Base-by-base conservation (phyloP, 2,888 invertebrate genomes). In the Corythucha ciliata region DNA sequence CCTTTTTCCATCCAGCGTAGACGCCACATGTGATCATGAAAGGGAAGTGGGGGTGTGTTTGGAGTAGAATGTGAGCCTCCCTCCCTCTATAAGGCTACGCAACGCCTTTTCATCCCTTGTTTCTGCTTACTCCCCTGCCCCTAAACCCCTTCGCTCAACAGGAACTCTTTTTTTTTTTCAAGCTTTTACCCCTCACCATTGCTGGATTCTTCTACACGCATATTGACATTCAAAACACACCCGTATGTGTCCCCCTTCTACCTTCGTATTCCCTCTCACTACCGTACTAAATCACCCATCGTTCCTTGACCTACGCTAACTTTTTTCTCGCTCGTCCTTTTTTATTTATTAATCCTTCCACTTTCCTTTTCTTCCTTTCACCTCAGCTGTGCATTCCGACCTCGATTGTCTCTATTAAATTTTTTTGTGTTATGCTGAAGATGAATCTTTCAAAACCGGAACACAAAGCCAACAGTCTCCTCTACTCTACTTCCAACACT, bases 71-170 rank as follows among this genome's bases (percentile, higher is more conserved):
- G 39, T 21, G 22, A 39, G 14, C 39, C 24, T 24, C 14, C 14
- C 22, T 22, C 4, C 6, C 37, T 25, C 22, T 39, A 24, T 25
- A 39, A 3, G 39, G 25, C 25, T 39, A 22, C 39, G 39, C 14
- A 25, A 16, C 22, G 39, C 36, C 2, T 3, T 25, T 14, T 22
- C 20, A 22, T 39, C 39, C 22, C n/a, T n/a, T n/a, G n/a, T n/a
- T n/a, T n/a, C n/a, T n/a, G n/a, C n/a, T n/a, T n/a, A n/a, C n/a
- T n/a, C n/a, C n/a, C n/a, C n/a, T n/a, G n/a, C n/a, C n/a, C n/a
- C n/a, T n/a, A n/a, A n/a, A 48, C 48, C 48, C 40, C 40, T 48
- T 40, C 48, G 40, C 48, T 48, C 40, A 37, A 48, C 48, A 32
- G 48, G 39, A 48, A 39, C 14, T 32, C 36, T n/a, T 22, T 24